Conservation (phyloP, 2,888 invertebrate genomes). For the Pseudococcus viburni region DNA sequence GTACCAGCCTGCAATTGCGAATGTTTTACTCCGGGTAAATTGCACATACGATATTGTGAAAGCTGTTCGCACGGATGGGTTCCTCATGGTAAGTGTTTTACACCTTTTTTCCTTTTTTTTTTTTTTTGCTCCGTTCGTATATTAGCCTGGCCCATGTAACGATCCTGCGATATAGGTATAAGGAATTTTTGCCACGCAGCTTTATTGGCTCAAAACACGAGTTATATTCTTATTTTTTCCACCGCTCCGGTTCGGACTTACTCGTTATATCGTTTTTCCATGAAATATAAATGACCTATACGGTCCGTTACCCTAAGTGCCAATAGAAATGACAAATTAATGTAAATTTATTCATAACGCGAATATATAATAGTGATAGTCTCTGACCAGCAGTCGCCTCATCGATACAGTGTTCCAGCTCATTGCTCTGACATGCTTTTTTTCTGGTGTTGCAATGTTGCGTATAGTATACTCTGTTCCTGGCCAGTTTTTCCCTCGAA, state of each 20-base stretch:
- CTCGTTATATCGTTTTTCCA: slow-evolving; percentile 27
- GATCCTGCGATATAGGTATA: background rate
- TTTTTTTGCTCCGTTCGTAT: background rate
- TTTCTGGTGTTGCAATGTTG: background rate
- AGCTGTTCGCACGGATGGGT: slow-evolving; percentile 83
- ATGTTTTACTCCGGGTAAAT: slow-evolving; percentile 80
- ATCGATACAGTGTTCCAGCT: slow-evolving; percentile 42
- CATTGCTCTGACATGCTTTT: slow-evolving; percentile 39
- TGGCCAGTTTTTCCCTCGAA: background rate
- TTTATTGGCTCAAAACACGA: slow-evolving; percentile 7
- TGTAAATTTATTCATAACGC: slow-evolving; percentile 56
- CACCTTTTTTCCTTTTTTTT: background rate
- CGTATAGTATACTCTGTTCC: too few species aligned
- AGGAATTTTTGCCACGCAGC: background rate
- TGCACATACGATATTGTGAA: slow-evolving; percentile 79
- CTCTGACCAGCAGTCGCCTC: slow-evolving; percentile 27
- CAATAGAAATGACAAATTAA: slow-evolving; percentile 55
- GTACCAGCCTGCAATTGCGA: slow-evolving; percentile 79
- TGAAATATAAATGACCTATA: slow-evolving; percentile 47
- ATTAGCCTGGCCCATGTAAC: background rate
- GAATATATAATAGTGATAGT: slow-evolving; percentile 9
- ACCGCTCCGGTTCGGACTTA: background rate
- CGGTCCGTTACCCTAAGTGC: slow-evolving; percentile 47
- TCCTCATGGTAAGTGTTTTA: slow-evolving; percentile 78
- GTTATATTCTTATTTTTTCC: background rate